phyloP scores from a whole-genome alignment of 2,113 vertebrate species.

The Ancistrus triradiatus region DNA sequence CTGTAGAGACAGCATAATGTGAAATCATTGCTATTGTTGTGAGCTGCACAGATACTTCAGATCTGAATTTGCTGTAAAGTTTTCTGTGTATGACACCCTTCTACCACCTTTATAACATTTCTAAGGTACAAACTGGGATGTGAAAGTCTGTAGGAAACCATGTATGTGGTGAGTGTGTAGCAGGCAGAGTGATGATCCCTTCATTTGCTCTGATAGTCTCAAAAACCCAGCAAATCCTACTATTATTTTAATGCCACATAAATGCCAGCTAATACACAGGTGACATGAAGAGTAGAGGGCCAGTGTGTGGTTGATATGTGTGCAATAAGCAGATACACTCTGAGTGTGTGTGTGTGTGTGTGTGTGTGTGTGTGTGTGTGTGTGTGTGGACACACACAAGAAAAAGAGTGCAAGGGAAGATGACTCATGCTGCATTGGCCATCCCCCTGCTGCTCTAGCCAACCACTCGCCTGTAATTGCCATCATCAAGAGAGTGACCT shows the following conservation, averaged over 20 bases:
- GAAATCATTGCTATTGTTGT: too few species aligned
- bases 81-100: too few species aligned
- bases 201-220: constrained; percentile 35
- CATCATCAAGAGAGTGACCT: constrained; percentile 60
- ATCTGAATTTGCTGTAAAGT: too few species aligned
- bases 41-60: too few species aligned
- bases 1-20: too few species aligned
- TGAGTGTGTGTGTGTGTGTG: constrained; percentile 28
- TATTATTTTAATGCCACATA: constrained; percentile 72
- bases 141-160: too few species aligned
- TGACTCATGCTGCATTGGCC: constrained; percentile 36
- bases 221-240: constrained; percentile 39
- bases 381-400: constrained; percentile 23
- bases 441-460: constrained; percentile 33
- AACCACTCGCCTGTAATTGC: constrained; percentile 51
- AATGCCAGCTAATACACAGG: constrained; percentile 68
- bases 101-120: too few species aligned
- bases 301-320: constrained; percentile 54
- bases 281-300: constrained; percentile 55
- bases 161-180: constrained; percentile 16
- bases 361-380: too few species aligned
- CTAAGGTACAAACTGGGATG: too few species aligned
- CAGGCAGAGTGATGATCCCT: constrained; percentile 39
- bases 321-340: constrained; percentile 56
- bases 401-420: constrained; percentile 44